Conservation (phyloP, 1,140 invertebrate species). For the Drosophila subobscura region DNA sequence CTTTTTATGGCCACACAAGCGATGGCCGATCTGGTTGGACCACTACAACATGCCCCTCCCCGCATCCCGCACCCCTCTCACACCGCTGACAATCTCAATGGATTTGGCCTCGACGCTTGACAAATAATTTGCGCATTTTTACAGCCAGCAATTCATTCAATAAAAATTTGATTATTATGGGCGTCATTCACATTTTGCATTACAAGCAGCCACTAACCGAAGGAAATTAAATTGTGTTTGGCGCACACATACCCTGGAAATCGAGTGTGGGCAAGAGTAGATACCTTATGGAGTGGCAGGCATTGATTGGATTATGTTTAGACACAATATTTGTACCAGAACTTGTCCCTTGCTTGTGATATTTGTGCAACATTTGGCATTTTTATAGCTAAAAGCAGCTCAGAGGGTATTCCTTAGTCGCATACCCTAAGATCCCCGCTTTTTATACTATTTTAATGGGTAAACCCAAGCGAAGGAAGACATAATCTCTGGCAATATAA, state of each 20-base stretch:
- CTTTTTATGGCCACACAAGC: constrained; percentile 75
- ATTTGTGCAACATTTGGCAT: no score
- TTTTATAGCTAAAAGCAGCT: no score
- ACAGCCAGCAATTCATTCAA: constrained; percentile 78
- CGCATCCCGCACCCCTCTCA: constrained; percentile 18
- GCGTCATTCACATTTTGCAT: constrained; percentile 56
- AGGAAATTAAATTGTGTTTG: constrained; percentile 28
- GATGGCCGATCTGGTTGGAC: constrained; percentile 22
- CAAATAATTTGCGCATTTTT: constrained; percentile 53
- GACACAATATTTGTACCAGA: no score
- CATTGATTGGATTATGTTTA: no score
- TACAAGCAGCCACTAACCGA: constrained; percentile 31
- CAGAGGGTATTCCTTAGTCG: no score
- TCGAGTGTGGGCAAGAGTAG: not conserved
- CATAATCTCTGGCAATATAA: no score
- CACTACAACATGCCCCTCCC: not conserved
- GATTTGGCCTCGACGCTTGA: constrained; percentile 67
- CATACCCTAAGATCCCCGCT: no score
- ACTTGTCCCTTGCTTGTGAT: no score
- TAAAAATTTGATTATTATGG: constrained; percentile 78
- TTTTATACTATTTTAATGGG: no score
- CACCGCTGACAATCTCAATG: constrained; percentile 43
- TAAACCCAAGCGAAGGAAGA: no score
- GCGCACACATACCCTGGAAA: constrained; percentile 13
- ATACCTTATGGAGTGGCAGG: not conserved